Evolutionary conservation across 2,113 vertebrate genomes (phyloP).

Genomic region (Meleagris gallopavo): DNA sequence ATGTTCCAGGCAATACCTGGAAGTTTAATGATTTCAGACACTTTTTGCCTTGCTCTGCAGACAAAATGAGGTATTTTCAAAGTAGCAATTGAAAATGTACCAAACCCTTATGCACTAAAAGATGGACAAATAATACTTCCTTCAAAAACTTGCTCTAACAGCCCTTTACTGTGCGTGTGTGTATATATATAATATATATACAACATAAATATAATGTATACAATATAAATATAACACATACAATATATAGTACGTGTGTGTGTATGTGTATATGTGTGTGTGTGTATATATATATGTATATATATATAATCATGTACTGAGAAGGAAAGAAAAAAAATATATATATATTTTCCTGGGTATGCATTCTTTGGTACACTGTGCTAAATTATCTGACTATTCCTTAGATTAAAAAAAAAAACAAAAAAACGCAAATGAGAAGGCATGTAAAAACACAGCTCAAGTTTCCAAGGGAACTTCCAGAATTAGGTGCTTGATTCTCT

Average conservation of each 20-base stretch:
- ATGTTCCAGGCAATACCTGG: background rate
- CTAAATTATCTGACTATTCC: background rate
- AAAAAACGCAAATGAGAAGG: background rate
- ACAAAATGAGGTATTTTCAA: background rate
- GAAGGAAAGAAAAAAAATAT: too few relatives aligned
- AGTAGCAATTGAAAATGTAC: background rate
- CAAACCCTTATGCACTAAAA: background rate
- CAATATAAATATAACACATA: too few relatives aligned
- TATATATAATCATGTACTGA: too few relatives aligned
- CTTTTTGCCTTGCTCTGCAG: constrained; percentile 2
- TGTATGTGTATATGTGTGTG: too few relatives aligned
- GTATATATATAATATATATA: too few relatives aligned
- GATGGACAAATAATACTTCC: background rate
- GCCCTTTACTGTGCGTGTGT: background rate
- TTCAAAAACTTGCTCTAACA: background rate
- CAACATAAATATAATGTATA: too few relatives aligned
- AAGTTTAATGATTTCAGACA: background rate
- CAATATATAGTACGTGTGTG: too few relatives aligned
- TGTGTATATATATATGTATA: too few relatives aligned
- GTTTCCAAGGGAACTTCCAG: background rate
- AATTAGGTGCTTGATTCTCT: background rate
- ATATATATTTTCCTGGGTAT: background rate
- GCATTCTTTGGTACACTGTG: background rate
- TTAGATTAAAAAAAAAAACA: background rate
- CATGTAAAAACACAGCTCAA: background rate